Percentiles rank a stretch among this genome's conserved stretches.
phyloP scores from a whole-genome alignment of 2,113 vertebrate species.

The Cichladusa arquata region DNA sequence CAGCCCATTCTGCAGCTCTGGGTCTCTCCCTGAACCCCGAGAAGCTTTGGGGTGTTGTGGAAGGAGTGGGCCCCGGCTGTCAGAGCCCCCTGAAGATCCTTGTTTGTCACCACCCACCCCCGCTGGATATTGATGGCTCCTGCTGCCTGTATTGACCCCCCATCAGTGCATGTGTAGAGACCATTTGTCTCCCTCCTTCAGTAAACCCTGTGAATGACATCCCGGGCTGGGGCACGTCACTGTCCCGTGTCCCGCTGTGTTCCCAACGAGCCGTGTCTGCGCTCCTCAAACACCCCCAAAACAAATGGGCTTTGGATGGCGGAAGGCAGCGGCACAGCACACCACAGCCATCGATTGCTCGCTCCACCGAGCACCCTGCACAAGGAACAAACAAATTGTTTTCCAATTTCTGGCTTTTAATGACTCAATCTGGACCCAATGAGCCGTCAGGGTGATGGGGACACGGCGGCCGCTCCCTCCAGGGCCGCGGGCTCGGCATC shows the following conservation, averaged over 20 bases:
- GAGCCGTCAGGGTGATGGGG: background rate
- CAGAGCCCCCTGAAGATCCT: background rate
- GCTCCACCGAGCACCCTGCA: fast-evolving
- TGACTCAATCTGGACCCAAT: conserved; percentile 14
- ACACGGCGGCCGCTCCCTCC: fast-evolving
- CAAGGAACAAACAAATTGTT: conserved; percentile 60
- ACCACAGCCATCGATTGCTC: fast-evolving
- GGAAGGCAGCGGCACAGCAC: background rate
- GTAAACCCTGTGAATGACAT: background rate
- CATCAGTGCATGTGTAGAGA: fast-evolving
- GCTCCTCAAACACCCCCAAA: background rate
- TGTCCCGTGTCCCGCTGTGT: fast-evolving
- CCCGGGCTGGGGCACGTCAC: background rate
- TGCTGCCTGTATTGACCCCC: background rate
- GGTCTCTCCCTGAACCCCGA: fast-evolving
- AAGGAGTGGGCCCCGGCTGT: fast-evolving
- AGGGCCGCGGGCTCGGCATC: fast-evolving
- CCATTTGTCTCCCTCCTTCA: background rate
- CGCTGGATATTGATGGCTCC: fast-evolving
- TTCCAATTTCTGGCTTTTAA: conserved; percentile 38
- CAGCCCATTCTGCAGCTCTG: background rate
- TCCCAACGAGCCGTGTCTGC: fast-evolving
- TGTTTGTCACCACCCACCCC: fast-evolving
- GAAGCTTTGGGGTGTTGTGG: background rate
- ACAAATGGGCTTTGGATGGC: conserved; percentile 35